These are phyloP conservation scores for Coelogynopora nodosa DNA, from an alignment of 2,888 invertebrate species.

Conservation along the genomic window DNA sequence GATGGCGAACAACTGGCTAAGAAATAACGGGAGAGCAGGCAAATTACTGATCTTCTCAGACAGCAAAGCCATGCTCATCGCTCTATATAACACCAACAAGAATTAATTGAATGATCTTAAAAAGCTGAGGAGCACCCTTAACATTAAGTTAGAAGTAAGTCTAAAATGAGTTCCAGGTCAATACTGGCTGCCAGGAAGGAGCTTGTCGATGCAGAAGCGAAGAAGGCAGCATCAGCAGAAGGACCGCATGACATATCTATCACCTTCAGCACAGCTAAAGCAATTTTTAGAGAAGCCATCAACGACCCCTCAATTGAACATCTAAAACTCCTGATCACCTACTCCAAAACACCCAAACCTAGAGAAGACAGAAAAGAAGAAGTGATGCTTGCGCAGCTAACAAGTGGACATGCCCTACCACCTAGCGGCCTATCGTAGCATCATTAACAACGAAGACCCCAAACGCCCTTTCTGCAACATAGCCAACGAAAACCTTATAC, in stretches of 20 bases:
- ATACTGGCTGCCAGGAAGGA: not conserved
- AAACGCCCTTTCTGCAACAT: too few species aligned
- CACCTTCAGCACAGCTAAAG: not conserved
- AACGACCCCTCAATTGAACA: too few species aligned
- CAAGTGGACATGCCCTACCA: too few species aligned
- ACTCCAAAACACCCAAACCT: too few species aligned
- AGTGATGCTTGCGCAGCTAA: too few species aligned
- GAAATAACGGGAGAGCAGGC: not conserved
- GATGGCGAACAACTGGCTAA: not conserved
- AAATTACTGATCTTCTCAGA: not conserved
- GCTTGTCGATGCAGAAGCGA: constrained; percentile 2
- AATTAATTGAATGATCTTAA: not conserved
- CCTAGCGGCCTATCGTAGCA: too few species aligned
- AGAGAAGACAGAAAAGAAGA: too few species aligned
- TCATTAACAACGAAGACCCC: too few species aligned
- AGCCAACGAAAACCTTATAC: too few species aligned
- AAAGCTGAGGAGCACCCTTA: not conserved
- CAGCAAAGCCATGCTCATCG: not conserved
- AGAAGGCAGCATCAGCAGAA: not conserved
- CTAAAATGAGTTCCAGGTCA: not conserved
- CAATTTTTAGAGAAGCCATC: too few species aligned
- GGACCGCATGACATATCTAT: not conserved
- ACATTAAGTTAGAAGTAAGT: not conserved
- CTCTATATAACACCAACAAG: not conserved
- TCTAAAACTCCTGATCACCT: not conserved